Percentiles rank a stretch among this genome's conserved stretches.
Evolutionary conservation across 2,888 invertebrate species (phyloP).

Genomic region (Monochamus alternatus): DNA sequence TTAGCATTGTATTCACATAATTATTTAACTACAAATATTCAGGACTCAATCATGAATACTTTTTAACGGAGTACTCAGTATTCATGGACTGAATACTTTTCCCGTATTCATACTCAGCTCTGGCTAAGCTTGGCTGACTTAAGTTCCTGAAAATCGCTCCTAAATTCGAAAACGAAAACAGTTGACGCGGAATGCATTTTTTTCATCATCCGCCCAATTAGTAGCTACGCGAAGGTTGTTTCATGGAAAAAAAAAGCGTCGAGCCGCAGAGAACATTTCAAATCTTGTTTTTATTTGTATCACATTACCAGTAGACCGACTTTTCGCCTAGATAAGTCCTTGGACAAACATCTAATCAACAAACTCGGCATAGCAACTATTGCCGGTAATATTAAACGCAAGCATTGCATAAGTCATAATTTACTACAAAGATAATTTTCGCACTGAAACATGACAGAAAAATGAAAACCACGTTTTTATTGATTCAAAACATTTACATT

Average conservation of each 20-base stretch:
- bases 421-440: not conserved
- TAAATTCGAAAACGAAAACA: not conserved
- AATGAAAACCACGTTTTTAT: too few species aligned
- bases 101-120: too few species aligned
- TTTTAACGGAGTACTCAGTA: too few species aligned
- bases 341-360: not conserved
- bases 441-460: not conserved
- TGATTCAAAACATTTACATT: too few species aligned
- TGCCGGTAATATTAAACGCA: not conserved
- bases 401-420: not conserved
- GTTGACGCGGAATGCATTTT: not conserved
- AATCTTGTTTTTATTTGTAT: constrained; percentile 11
- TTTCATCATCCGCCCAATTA: not conserved
- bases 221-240: not conserved
- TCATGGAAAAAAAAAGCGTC: not conserved
- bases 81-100: too few species aligned
- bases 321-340: not conserved
- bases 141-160: not conserved
- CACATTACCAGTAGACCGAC: constrained; percentile 1
- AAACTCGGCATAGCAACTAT: constrained; percentile 5
- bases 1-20: too few species aligned
- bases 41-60: too few species aligned
- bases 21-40: too few species aligned
- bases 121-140: too few species aligned
- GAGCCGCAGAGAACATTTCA: not conserved